A percentile compares a stretch with the other conserved stretches of the same genome.
Conservation (phyloP, 1,140 invertebrate species). For the Meteorus sp. region DNA sequence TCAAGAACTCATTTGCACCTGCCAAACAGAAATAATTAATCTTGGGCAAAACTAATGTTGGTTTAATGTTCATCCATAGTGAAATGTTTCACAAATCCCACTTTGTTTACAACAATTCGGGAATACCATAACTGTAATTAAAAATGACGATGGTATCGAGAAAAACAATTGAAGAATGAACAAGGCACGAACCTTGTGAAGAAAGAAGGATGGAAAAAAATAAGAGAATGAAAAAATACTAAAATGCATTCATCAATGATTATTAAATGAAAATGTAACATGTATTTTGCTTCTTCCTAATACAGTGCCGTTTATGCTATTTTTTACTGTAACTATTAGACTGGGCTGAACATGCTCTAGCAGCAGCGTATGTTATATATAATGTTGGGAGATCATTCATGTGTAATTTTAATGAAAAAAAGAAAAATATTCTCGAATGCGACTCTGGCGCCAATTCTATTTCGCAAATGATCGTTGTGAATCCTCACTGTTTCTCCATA, state of each 20-base stretch:
- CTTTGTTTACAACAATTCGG: slow-evolving; percentile 41
- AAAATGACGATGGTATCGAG: slow-evolving; percentile 34
- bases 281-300: slow-evolving; percentile 62
- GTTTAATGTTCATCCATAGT: slow-evolving; percentile 28
- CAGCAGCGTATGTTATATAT: slow-evolving; percentile 36
- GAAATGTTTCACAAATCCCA: slow-evolving; percentile 13
- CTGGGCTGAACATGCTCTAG: slow-evolving; percentile 37
- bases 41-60: slow-evolving; percentile 14
- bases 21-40: too few species aligned
- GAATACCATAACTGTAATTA: slow-evolving; percentile 16
- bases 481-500: neutral
- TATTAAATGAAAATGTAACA: slow-evolving; percentile 56
- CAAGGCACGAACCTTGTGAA: slow-evolving; percentile 12
- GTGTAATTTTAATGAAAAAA: slow-evolving; percentile 27
- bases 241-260: slow-evolving; percentile 57
- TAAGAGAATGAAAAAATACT: neutral
- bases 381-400: slow-evolving; percentile 41
- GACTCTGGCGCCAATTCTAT: slow-evolving; percentile 25
- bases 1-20: slow-evolving; percentile 18
- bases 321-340: slow-evolving; percentile 58
- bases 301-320: slow-evolving; percentile 62
- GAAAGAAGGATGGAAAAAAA: slow-evolving; percentile 3
- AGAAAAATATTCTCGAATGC: slow-evolving; percentile 15
- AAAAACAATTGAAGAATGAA: slow-evolving; percentile 33
- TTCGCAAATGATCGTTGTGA: neutral